Evolutionary conservation across 2,113 vertebrate species (phyloP).

Genomic region (Anseranas semipalmata): DNA sequence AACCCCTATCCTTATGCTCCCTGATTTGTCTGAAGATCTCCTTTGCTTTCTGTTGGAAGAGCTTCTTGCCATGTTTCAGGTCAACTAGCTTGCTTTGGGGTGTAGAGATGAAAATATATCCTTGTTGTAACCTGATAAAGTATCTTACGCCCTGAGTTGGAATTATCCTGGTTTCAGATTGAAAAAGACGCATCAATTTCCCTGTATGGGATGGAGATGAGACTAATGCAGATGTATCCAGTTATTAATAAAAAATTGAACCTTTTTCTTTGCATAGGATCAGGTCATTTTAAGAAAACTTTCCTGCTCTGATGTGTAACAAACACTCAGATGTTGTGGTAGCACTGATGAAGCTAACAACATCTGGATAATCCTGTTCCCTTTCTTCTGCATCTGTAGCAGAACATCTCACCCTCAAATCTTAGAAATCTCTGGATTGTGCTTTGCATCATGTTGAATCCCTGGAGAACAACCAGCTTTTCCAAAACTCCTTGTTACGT

Average conservation of each 20-base stretch:
- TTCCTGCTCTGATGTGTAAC: neutral
- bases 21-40: neutral
- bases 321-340: neutral
- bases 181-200: neutral
- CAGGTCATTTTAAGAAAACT: neutral
- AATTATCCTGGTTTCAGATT: neutral
- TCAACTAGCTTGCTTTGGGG: neutral
- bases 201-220: neutral
- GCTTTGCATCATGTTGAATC: neutral
- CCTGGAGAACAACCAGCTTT: neutral
- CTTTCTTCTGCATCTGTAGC: neutral
- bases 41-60: neutral
- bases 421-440: neutral
- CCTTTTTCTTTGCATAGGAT: neutral
- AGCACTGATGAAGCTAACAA: neutral
- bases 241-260: neutral
- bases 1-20: neutral
- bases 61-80: fast-evolving
- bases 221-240: neutral
- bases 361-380: neutral
- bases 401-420: neutral
- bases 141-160: neutral
- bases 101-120: neutral
- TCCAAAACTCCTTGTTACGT: neutral
- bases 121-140: neutral